A percentile compares a stretch with the other conserved stretches of the same genome.
phyloP scores from a whole-genome alignment of 1,140 invertebrate species.

The Holotrichia oblita region DNA sequence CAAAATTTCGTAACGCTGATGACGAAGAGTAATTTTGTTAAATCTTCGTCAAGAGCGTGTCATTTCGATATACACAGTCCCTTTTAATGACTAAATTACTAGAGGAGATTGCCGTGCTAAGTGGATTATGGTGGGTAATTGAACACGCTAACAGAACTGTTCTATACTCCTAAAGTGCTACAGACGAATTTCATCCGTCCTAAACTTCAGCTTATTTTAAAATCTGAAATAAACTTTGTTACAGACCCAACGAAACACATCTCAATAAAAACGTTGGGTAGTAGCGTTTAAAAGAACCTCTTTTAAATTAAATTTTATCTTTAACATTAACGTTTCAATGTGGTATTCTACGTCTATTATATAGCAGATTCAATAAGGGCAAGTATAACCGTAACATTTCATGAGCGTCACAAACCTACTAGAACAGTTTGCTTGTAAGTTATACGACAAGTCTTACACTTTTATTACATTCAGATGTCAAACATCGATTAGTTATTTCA shows the following conservation, averaged over 20 bases:
- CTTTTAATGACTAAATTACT: background rate
- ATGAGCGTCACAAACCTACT: too few relatives aligned
- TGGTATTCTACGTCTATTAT: background rate
- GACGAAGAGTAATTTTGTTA: too few relatives aligned
- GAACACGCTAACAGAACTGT: background rate
- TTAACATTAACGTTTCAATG: background rate
- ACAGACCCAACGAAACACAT: background rate
- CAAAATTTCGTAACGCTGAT: too few relatives aligned
- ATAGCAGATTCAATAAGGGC: too few relatives aligned
- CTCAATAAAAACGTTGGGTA: background rate
- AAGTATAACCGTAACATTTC: too few relatives aligned
- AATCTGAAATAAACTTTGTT: background rate
- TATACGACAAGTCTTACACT: too few relatives aligned
- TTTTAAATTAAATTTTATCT: background rate
- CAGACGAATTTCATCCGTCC: background rate
- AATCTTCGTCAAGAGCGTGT: background rate
- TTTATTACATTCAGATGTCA: too few relatives aligned
- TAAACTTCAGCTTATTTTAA: background rate
- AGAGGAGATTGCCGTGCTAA: background rate
- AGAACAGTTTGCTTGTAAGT: too few relatives aligned
- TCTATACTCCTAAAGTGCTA: background rate
- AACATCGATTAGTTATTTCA: background rate
- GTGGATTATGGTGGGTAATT: conserved; percentile 24
- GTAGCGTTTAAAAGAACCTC: background rate
- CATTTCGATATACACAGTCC: background rate